Evolutionary conservation across 2,113 vertebrate species (phyloP).

Genomic region (Telmatochromis sp.): DNA sequence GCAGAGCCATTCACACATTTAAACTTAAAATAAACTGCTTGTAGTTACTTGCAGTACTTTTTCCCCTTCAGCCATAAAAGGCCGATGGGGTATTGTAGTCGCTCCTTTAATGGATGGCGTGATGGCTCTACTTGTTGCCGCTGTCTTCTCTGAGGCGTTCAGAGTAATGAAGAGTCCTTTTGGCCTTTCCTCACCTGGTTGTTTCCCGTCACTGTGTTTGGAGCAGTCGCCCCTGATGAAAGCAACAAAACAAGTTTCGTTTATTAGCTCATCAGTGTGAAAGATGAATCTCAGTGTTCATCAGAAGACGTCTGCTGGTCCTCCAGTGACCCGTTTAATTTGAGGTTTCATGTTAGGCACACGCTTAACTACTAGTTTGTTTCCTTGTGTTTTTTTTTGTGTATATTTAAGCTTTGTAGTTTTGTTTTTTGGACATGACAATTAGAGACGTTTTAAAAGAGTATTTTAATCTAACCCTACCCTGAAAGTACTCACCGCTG

Average conservation of each 20-base stretch:
- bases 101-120: rapidly evolving
- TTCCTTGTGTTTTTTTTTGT: not conserved
- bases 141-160: rapidly evolving
- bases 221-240: not conserved
- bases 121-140: not conserved
- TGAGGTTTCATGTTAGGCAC: rapidly evolving
- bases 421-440: not conserved
- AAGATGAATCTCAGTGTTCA: not conserved
- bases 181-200: not conserved
- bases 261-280: not conserved
- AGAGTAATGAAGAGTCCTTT: not conserved
- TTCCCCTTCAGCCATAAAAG: not conserved
- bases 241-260: not conserved
- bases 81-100: not conserved
- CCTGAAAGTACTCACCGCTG: not conserved
- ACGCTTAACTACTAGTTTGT: not conserved
- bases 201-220: not conserved
- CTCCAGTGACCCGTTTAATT: not conserved
- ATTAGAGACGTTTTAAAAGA: not conserved
- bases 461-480: not conserved
- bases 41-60: not conserved
- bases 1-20: rapidly evolving
- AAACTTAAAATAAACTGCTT: not conserved
- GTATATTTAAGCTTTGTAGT: not conserved
- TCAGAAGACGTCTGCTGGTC: not conserved